Conservation (phyloP, 2,888 invertebrate genomes). For the Eretmocerus hayati region DNA sequence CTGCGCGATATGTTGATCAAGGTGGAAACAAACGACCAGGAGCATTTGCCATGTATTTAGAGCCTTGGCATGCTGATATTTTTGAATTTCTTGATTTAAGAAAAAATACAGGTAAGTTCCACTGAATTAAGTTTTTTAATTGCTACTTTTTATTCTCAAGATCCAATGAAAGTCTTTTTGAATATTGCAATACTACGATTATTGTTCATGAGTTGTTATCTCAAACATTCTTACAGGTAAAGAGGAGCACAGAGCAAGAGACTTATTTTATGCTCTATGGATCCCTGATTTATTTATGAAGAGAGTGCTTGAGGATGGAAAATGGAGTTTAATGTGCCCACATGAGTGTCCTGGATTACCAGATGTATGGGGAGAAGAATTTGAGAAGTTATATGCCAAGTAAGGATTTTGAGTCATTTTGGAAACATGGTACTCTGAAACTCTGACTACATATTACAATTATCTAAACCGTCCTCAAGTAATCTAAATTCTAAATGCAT, state of each 20-base stretch:
- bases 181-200: too few species aligned
- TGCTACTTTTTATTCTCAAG: too few species aligned
- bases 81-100: constrained; percentile 91
- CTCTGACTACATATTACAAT: too few species aligned
- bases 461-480: too few species aligned
- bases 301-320: constrained; percentile 73
- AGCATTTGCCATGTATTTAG: constrained; percentile 94
- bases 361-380: constrained; percentile 93
- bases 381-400: constrained; percentile 78
- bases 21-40: constrained; percentile 97
- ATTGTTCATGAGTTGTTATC: constrained; percentile 1
- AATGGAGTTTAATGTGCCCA: constrained; percentile 97
- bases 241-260: constrained; percentile 89
- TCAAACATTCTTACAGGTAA: constrained; percentile 51
- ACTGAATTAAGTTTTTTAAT: background rate
- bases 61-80: constrained; percentile 98
- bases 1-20: constrained; percentile 94
- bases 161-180: too few species aligned
- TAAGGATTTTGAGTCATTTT: constrained; percentile 33
- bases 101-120: constrained; percentile 71
- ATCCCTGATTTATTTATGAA: constrained; percentile 98
- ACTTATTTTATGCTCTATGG: constrained; percentile 96
- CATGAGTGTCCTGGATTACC: constrained; percentile 82
- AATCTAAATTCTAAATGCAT: too few species aligned
- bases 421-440: too few species aligned